These are phyloP conservation scores for Pachypanchax playfairii DNA, from an alignment of 2,113 vertebrate species.

Conservation along the genomic window DNA sequence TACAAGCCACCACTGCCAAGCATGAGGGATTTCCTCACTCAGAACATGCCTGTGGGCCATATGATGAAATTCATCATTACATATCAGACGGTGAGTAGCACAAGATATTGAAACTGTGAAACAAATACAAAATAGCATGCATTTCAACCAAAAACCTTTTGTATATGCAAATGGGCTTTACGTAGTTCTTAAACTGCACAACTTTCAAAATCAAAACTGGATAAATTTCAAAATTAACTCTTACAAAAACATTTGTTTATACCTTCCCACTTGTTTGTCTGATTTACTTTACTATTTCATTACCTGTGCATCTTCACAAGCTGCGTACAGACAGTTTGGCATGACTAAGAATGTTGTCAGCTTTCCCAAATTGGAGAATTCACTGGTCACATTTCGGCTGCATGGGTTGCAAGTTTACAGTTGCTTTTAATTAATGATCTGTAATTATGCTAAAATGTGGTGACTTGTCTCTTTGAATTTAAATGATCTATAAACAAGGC, in stretches of 20 bases:
- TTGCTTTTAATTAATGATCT: neutral
- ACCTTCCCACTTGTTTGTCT: too few relatives aligned
- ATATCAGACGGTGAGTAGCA: constrained; percentile 69
- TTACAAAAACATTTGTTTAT: too few relatives aligned
- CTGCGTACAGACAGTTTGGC: neutral
- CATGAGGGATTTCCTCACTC: constrained; percentile 66
- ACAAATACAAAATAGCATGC: too few relatives aligned
- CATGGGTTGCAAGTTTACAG: neutral
- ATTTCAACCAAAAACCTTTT: constrained; percentile 2
- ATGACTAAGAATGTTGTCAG: neutral
- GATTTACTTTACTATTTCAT: too few relatives aligned
- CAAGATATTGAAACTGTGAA: neutral
- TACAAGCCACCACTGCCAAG: constrained; percentile 66
- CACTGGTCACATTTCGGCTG: neutral
- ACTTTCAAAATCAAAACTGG: neutral
- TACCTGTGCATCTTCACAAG: too few relatives aligned
- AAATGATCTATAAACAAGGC: neutral
- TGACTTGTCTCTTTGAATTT: neutral
- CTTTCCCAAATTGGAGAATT: neutral
- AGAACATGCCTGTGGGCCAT: constrained; percentile 75
- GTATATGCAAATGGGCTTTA: neutral
- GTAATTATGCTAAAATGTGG: neutral
- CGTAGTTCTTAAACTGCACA: neutral
- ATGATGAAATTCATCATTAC: constrained; percentile 76
- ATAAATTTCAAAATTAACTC: too few relatives aligned